phyloP scores from a whole-genome alignment of 2,797 vertebrate genomes.

The Clarias fuscus region DNA sequence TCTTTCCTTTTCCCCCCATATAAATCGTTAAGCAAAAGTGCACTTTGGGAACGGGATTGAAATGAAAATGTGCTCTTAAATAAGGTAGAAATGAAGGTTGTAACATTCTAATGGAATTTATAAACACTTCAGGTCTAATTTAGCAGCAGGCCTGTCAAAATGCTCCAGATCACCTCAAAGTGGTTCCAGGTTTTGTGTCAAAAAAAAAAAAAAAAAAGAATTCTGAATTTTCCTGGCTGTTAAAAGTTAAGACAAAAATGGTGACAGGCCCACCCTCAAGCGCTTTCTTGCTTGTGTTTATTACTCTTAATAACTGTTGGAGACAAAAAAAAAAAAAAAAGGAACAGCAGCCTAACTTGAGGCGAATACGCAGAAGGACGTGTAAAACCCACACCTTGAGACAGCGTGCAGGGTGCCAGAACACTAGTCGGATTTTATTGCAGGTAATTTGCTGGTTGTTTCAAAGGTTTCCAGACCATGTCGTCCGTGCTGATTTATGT shows the following conservation, averaged over 20 bases:
- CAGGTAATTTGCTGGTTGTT: conserved; percentile 76
- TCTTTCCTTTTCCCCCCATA: conserved; percentile 48
- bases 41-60: conserved; percentile 50
- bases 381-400: conserved; percentile 64
- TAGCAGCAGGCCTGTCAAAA: conserved; percentile 58
- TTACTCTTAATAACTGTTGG: conserved; percentile 71
- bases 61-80: conserved; percentile 61
- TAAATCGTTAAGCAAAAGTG: conserved; percentile 60
- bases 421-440: conserved; percentile 70
- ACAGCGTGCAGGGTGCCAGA: conserved; percentile 55
- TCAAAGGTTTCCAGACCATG: conserved; percentile 74
- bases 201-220: conserved; percentile 22
- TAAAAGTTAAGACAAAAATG: conserved; percentile 17
- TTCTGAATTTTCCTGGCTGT: conserved; percentile 15
- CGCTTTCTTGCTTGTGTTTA: conserved; percentile 64
- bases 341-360: conserved; percentile 63
- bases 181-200: conserved; percentile 61
- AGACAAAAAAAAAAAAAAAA: conserved; percentile 59
- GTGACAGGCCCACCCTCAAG: conserved; percentile 36
- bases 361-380: conserved; percentile 47
- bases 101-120: conserved; percentile 65
- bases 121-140: conserved; percentile 69
- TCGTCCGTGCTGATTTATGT: conserved; percentile 69
- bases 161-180: conserved; percentile 68
- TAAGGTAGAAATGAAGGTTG: conserved; percentile 55